A percentile compares a stretch with the other conserved stretches of the same genome.
Evolutionary conservation across 2,113 vertebrate species (phyloP).

Genomic region (Tenebrosternarchus preto): DNA sequence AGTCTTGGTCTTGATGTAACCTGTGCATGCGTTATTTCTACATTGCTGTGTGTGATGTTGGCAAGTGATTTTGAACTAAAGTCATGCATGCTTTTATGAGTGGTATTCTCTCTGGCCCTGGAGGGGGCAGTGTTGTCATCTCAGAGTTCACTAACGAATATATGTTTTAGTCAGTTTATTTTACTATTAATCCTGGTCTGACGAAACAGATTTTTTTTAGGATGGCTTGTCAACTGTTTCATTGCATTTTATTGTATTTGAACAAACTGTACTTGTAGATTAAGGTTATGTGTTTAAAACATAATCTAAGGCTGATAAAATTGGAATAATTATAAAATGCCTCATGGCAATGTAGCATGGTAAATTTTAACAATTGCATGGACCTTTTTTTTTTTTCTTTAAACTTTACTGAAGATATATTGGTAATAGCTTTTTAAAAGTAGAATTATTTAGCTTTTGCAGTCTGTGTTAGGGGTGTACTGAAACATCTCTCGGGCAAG

Average conservation of each 20-base stretch:
- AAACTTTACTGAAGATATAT: not conserved
- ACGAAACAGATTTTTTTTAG: not conserved
- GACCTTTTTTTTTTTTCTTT: not conserved
- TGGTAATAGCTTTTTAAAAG: not conserved
- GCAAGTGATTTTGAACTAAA: not conserved
- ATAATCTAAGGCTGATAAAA: not conserved
- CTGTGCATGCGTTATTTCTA: too few relatives aligned
- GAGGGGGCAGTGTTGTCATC: constrained; percentile 42
- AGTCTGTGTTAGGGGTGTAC: not conserved
- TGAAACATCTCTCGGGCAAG: constrained; percentile 8
- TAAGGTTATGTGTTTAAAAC: not conserved
- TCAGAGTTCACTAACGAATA: not conserved
- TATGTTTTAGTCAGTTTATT: not conserved
- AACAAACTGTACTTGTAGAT: not conserved
- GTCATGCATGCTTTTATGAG: not conserved
- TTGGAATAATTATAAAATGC: not conserved
- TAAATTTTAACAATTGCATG: not conserved
- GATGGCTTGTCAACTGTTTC: not conserved
- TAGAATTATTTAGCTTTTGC: not conserved
- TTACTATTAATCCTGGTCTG: not conserved
- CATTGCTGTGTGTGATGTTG: too few relatives aligned
- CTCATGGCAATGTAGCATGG: not conserved
- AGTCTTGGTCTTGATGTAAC: too few relatives aligned
- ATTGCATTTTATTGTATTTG: not conserved
- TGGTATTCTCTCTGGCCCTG: not conserved